A percentile compares a stretch with the other conserved stretches of the same genome.
These are phyloP conservation scores for Ischnus inquisitorius DNA, from an alignment of 2,888 invertebrate species.

Conservation along the genomic window DNA sequence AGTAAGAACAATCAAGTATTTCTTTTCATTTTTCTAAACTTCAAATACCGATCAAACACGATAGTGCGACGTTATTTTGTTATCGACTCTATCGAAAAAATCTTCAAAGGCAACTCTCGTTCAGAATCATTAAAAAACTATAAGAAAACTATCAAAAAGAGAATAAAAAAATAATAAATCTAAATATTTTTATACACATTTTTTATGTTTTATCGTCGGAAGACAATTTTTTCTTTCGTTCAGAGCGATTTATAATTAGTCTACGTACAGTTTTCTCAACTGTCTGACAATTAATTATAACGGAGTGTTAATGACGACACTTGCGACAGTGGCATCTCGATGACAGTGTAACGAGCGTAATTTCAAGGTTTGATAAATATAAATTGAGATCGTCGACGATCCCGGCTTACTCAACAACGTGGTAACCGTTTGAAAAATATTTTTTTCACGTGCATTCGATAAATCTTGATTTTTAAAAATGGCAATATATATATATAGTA, in stretches of 20 bases:
- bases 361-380: background rate
- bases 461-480: background rate
- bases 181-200: background rate
- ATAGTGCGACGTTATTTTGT: background rate
- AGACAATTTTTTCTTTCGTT: background rate
- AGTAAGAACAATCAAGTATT: slow-evolving; percentile 76
- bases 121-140: too few species aligned
- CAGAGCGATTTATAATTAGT: background rate
- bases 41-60: background rate
- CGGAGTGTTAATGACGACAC: slow-evolving; percentile 2
- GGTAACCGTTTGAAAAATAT: too few species aligned
- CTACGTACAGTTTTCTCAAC: background rate
- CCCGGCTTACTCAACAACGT: background rate
- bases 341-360: slow-evolving; percentile 8
- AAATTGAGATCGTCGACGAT: background rate
- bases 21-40: background rate
- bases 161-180: too few species aligned
- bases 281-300: slow-evolving; percentile 8
- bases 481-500: background rate
- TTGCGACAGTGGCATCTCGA: background rate
- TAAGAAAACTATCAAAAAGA: too few species aligned
- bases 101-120: too few species aligned
- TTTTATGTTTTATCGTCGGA: background rate
- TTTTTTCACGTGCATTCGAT: background rate
- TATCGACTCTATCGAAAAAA: too few species aligned